phyloP scores from a whole-genome alignment of 2,113 vertebrate genomes.

The Hypomesus transpacificus region DNA sequence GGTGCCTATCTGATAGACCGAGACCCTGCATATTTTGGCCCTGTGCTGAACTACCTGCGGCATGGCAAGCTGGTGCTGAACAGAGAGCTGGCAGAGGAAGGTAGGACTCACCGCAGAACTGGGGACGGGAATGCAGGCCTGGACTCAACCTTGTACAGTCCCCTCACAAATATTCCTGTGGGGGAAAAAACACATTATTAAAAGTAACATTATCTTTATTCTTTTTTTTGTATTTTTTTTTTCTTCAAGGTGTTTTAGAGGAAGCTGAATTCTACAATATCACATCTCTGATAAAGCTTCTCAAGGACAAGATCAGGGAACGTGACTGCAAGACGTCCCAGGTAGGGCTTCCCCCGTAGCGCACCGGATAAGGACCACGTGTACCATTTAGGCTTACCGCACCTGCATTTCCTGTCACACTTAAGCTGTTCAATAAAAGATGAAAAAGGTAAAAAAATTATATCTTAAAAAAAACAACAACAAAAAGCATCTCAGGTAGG shows the following conservation, averaged over 20 bases:
- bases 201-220: neutral
- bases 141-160: neutral
- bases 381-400: too few species aligned
- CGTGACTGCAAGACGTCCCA: constrained; percentile 93
- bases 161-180: too few species aligned
- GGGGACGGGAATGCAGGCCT: neutral
- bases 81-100: constrained; percentile 96
- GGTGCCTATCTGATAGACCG: constrained; percentile 98
- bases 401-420: too few species aligned
- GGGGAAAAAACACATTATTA: neutral
- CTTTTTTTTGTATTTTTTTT: neutral
- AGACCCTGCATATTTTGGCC: constrained; percentile 96
- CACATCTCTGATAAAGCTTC: constrained; percentile 95
- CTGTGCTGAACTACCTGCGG: constrained; percentile 95
- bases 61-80: constrained; percentile 97
- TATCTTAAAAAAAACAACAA: too few species aligned
- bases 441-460: too few species aligned
- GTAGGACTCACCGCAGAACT: constrained; percentile 61
- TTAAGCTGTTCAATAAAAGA: too few species aligned
- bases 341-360: constrained; percentile 62
- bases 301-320: constrained; percentile 98
- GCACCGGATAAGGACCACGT: too few species aligned
- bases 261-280: constrained; percentile 99
- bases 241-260: constrained; percentile 88
- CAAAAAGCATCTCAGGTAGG: too few species aligned